phyloP scores from a whole-genome alignment of 1,140 invertebrate species.

The Apis cerana region DNA sequence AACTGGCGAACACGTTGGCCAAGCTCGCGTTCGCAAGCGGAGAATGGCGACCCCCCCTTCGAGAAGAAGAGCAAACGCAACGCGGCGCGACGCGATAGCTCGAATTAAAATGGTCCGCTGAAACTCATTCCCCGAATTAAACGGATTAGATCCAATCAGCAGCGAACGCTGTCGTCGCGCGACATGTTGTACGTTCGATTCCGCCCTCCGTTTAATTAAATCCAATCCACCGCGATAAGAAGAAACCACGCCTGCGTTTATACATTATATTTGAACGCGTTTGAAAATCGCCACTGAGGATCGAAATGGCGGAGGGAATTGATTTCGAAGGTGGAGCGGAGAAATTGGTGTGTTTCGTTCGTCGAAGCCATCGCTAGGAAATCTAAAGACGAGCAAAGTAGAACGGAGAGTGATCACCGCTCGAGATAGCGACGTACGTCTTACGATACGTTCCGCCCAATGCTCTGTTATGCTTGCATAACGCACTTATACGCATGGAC shows the following conservation, averaged over 20 bases:
- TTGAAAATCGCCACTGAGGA: no score
- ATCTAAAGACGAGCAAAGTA: constrained; percentile 8
- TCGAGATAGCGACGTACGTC: constrained; percentile 35
- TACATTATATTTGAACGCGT: no score
- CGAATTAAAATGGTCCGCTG: constrained; percentile 77
- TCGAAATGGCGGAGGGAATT: no score
- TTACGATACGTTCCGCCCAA: constrained; percentile 17
- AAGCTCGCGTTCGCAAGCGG: neutral
- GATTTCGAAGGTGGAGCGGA: no score
- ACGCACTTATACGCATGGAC: constrained; percentile 13
- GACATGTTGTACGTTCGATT: constrained; percentile 52
- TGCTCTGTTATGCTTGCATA: constrained; percentile 42
- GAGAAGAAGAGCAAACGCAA: constrained; percentile 62
- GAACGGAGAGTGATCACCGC: constrained; percentile 26
- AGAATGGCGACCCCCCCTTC: neutral
- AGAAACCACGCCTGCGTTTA: no score
- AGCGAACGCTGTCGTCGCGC: constrained; percentile 45
- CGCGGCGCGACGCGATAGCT: constrained; percentile 51
- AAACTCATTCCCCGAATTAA: constrained; percentile 78
- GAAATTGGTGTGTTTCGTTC: neutral
- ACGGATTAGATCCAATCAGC: constrained; percentile 77
- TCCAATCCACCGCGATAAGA: no score
- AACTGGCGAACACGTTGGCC: constrained; percentile 4
- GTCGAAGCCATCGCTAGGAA: neutral
- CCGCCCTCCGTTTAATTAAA: constrained; percentile 47